Evolutionary conservation across 2,113 vertebrate species (phyloP), one percentile per base, ranked within the genome.

Genomic region (Grammomys dolichurus): DNA sequence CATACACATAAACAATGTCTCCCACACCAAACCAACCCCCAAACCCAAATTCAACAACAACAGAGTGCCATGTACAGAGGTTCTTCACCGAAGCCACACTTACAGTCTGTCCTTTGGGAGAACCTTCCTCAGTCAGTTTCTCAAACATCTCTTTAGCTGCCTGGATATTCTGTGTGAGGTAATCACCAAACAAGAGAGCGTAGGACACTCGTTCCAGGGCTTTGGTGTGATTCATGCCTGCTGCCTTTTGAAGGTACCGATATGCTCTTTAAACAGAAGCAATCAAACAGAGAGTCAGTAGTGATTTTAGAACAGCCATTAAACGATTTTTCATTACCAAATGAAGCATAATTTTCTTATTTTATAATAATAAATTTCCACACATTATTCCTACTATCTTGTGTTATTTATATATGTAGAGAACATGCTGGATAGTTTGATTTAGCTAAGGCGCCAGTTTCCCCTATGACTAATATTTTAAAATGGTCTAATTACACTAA

Each of bases 141-240:
- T 99, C 99, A 98, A 99, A 99, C 65, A 99, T 98, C 72, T 99
- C 99, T 98, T 98, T 99, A 58, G 99, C 99, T 51, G 98, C 98
- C 1, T 98, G 98, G 96, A 99, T 90, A 93, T 99, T 99, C 98
- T 99, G 99, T 85, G 98, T 98, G 97, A 99, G 94, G 97, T 99
- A 99, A 97, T 99, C 99, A n/a, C 99, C 99, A 93, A 99, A 99
- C 97, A 99, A 95, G 98, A 99, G 98, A 86, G 99, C 99, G 6
- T 99, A 99, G 6, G 99, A 99, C 92, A 99, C 99, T 97, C 99
- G 99, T 98, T 99, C 99, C 98, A 99, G 99, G 77, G 99, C 99
- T 96, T 99, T 99, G 80, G 98, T 99, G 93, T 99, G 99, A 97
- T 99, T 99, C 98, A 99, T 99, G 92, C 98, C 98, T 72, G 99